Evolutionary conservation across 2,888 invertebrate species (phyloP).

Genomic region (Cataglyphis livida): DNA sequence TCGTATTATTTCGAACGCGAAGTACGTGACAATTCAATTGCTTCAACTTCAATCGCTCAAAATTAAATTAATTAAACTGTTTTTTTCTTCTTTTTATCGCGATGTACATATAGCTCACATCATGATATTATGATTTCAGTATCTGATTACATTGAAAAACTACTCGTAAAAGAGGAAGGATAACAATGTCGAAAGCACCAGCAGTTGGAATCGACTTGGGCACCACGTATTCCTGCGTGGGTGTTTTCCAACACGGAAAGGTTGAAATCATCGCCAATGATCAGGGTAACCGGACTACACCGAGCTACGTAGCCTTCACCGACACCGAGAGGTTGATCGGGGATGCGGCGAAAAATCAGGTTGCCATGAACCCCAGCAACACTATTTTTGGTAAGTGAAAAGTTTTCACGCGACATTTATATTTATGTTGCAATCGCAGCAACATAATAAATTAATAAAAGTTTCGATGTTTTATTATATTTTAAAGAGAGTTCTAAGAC

Average conservation of each 20-base stretch:
- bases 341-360: conserved; percentile 95
- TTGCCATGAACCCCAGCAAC: conserved; percentile 94
- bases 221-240: conserved; percentile 95
- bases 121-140: conserved; percentile 25
- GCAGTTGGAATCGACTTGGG: conserved; percentile 94
- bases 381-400: conserved; percentile 91
- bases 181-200: conserved; percentile 84
- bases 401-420: neutral
- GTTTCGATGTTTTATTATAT: neutral
- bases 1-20: neutral
- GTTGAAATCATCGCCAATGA: conserved; percentile 95
- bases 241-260: conserved; percentile 93
- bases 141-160: neutral
- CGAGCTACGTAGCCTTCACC: conserved; percentile 95
- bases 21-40: neutral
- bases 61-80: neutral
- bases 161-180: neutral
- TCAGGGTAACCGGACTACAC: conserved; percentile 95
- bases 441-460: neutral
- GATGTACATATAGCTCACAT: neutral
- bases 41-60: neutral
- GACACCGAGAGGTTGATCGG: conserved; percentile 94
- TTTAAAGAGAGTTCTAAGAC: neutral
- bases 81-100: neutral
- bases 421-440: neutral